Conservation (phyloP, 53 echinoderm and acorn worm species). For the Patiria pectinifera region DNA sequence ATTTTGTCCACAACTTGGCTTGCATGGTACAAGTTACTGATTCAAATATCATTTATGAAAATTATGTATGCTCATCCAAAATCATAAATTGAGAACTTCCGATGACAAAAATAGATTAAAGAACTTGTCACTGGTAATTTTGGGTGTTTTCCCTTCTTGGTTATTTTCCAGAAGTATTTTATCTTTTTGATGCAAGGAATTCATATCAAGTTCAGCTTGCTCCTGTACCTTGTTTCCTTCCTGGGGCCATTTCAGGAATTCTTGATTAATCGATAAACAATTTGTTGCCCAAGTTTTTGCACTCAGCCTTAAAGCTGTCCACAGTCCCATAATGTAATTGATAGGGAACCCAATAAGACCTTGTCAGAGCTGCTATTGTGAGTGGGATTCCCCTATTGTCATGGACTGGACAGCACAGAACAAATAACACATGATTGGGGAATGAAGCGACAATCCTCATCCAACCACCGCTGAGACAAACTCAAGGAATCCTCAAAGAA, state of each 20-base stretch:
- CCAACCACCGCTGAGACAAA: neutral
- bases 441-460: neutral
- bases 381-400: constrained; percentile 43
- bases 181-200: too few relatives aligned
- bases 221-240: too few relatives aligned
- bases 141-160: too few relatives aligned
- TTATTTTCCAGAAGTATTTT: too few relatives aligned
- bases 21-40: too few relatives aligned
- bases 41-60: too few relatives aligned
- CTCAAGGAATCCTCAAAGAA: neutral
- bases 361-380: constrained; percentile 2
- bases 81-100: too few relatives aligned
- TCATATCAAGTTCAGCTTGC: too few relatives aligned
- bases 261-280: neutral
- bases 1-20: too few relatives aligned
- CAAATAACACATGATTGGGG: constrained; percentile 44
- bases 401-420: neutral
- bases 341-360: neutral
- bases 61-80: too few relatives aligned
- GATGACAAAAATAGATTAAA: too few relatives aligned
- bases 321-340: constrained; percentile 1
- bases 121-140: too few relatives aligned
- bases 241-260: neutral
- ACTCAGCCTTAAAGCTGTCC: neutral
- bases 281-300: neutral